Evolutionary conservation across 2,797 vertebrate species (phyloP), one percentile per base, ranked within the genome.

Genomic region (Nothura maculosa): DNA sequence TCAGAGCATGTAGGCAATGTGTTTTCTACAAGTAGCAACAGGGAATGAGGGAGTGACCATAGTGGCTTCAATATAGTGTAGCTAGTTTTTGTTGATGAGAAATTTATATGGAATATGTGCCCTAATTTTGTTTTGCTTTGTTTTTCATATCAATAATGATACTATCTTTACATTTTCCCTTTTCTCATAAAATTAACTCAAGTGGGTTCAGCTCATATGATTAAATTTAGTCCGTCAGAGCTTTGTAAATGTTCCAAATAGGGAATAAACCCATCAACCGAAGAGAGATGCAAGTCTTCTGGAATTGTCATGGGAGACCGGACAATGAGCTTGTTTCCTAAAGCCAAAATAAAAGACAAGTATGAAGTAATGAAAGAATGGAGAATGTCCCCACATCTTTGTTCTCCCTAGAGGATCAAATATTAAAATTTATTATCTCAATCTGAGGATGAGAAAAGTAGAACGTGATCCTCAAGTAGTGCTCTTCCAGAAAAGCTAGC

Each of bases 21-120:
- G 20, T 52, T 92, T 83, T 45, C 28, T 64, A 30, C 43, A 50
- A 72, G 30, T 18, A 85, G 8, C 43, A 58, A 17, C 40, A 54
- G 13, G 27, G 21, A 60, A 69, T 0, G 0, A 72, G 27, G 28
- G 11, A 32, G 16, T 13, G 36, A 18, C 19, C 34, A 38, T 14
- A 52, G 27, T 38, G 24, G 36, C 24, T 43, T 86, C 52, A 68
- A 15, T 7, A 1, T 18, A 62, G 16, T 16, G 28, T 54, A 15
- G 7, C 1, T 22, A 62, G 14, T 14, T 25, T 50, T 81, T 0
- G 0, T 2, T 1, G 47, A 13, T n/a, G 40, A 48, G 45, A 83
- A 63, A n/a, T 38, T 5, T 47, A 4, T 76, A 13, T 69, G 24
- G 40, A 61, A 13, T 45, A 60, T 30, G 9, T 63, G 43, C 27